A percentile compares a stretch with the other conserved stretches of the same genome.
Evolutionary conservation across 2,113 vertebrate genomes (phyloP).

Genomic region (Ardeotis arabs): DNA sequence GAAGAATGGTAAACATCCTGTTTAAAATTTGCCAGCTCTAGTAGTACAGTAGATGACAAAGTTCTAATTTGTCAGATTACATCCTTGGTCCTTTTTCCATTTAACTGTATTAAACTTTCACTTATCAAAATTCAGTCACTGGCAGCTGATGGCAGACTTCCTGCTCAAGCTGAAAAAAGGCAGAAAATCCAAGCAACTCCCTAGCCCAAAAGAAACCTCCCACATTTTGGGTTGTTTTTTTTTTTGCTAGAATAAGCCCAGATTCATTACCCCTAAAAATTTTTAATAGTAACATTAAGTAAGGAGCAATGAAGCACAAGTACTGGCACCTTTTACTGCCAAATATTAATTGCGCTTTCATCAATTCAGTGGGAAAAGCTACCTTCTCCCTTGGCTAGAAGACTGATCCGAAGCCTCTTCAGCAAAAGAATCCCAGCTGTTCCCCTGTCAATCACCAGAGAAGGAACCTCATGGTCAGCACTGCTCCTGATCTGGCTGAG

Average conservation of each 20-base stretch:
- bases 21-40: background rate
- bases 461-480: background rate
- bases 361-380: background rate
- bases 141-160: background rate
- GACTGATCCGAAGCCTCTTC: background rate
- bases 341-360: background rate
- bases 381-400: background rate
- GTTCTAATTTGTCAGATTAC: background rate
- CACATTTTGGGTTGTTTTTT: background rate
- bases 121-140: background rate
- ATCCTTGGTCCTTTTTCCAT: background rate
- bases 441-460: background rate
- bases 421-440: background rate
- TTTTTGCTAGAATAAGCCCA: background rate
- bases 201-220: background rate
- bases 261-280: background rate
- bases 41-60: background rate
- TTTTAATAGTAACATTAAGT: background rate
- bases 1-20: conserved; percentile 31
- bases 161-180: background rate
- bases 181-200: background rate
- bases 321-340: background rate
- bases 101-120: background rate
- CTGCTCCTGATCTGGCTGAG: background rate
- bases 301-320: background rate